Conservation (phyloP, 2,888 invertebrate species). For the Mongoloraphidia duomilia region DNA sequence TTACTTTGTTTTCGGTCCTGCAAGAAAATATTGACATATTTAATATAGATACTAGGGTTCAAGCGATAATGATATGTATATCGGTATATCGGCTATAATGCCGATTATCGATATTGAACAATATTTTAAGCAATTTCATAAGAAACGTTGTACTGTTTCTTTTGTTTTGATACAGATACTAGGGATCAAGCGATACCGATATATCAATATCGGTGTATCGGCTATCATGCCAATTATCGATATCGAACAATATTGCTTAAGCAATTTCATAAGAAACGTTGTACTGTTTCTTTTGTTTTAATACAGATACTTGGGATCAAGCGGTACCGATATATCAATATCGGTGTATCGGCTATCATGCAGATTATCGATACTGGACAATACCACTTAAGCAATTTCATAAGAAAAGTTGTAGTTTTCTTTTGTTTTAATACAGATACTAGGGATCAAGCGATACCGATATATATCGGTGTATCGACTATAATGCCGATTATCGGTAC, state of each 20-base stretch:
- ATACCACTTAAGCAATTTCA: no score
- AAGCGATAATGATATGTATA: no score
- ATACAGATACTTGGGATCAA: neutral
- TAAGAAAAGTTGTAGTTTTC: neutral
- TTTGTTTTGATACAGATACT: neutral
- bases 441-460: neutral
- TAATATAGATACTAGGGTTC: neutral
- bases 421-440: neutral
- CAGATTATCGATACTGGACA: no score
- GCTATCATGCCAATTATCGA: no score
- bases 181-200: neutral
- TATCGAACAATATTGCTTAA: neutral
- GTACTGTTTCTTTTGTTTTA: neutral
- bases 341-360: no score
- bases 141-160: neutral
- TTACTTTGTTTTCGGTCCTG: constrained; percentile 79
- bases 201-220: neutral
- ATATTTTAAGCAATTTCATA: neutral
- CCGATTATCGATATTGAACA: no score
- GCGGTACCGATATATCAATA: neutral
- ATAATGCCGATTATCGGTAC: no score
- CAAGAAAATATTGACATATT: constrained; percentile 12
- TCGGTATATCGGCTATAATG: no score
- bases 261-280: neutral
- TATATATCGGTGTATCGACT: no score